Evolutionary conservation across 2,797 vertebrate genomes (phyloP).

Genomic region (Cichlasoma orientale): DNA sequence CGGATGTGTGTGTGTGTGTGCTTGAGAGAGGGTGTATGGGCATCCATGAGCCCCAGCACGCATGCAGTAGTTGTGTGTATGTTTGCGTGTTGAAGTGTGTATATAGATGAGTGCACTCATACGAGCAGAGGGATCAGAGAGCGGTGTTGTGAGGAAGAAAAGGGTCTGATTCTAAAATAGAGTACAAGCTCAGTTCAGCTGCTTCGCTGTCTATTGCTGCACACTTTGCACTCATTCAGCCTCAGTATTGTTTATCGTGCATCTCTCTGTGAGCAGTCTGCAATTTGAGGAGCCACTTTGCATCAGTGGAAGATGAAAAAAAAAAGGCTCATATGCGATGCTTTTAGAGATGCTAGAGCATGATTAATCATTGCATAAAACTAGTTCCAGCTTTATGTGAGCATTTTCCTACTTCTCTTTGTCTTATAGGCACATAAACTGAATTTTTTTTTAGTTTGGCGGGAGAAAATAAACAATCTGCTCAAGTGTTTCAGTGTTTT

Average conservation of each 20-base stretch:
- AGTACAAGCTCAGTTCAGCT: conserved; percentile 39
- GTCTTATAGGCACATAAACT: not conserved
- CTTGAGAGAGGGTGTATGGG: not conserved
- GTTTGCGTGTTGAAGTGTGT: conserved; percentile 33
- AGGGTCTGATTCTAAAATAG: conserved; percentile 59
- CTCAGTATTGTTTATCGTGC: conserved; percentile 51
- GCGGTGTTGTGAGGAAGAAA: conserved; percentile 30
- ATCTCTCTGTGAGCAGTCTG: conserved; percentile 41
- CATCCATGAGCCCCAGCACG: conserved; percentile 9
- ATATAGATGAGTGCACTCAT: conserved; percentile 54
- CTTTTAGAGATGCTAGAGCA: conserved; percentile 5
- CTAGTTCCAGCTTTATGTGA: not conserved
- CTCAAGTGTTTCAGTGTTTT: not conserved
- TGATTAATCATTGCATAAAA: not conserved
- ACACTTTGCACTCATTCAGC: conserved; percentile 55
- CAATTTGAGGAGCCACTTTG: conserved; percentile 47
- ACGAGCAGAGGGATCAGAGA: conserved; percentile 41
- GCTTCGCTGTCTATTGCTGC: conserved; percentile 42
- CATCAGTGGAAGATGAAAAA: conserved; percentile 25
- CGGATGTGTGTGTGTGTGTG: conserved; percentile 10
- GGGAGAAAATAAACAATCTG: not conserved
- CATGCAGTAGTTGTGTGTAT: conserved; percentile 21
- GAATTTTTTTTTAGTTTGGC: not conserved
- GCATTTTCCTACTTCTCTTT: conserved; percentile 10
- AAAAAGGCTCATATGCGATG: conserved; percentile 8